Evolutionary conservation across 2,113 vertebrate genomes (phyloP), one percentile per base, ranked within the genome.

Genomic region (Reinhardtius hippoglossoides): DNA sequence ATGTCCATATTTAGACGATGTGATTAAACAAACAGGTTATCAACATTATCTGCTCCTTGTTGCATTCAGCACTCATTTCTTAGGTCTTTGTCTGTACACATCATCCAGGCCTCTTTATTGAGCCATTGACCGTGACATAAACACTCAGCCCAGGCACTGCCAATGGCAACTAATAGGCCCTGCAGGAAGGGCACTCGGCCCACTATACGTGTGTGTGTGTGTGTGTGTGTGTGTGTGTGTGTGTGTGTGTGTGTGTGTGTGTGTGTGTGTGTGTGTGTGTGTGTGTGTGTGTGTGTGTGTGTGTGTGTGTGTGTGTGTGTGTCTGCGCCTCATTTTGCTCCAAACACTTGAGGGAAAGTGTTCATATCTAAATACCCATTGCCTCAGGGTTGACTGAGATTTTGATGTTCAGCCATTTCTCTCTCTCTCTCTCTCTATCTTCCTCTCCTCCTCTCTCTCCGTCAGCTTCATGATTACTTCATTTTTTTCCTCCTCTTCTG

Each of bases 331-430:
- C 58, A 77, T 76, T 84, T 82, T 78, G 63, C 44, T 50, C 52
- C 10, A 5, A 67, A 81, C 69, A 58, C 81, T 83, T 80, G 27
- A 50, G 64, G 69, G 83, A 74, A 71, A 74, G 50, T 76, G 72
- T 82, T 65, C 80, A 73, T 71, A 83, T 89, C 75, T 82, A 77
- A 84, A 89, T 76, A 79, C 67, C 69, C 76, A 26, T 69, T 71
- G 77, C 87, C 80, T 86, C 73, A 71, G 74, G 82, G 61, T 72
- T 79, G 75, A 81, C 75, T 77, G 77, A 74, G 52, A 77, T 83
- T 90, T 88, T 90, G 85, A 88, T 74, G 71, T 84, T 68, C 26
- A 59, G 80, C 79, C 74, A 76, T 68, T 23, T 83, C 60, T 40
- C 42, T 56, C 3, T 31, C 24, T 76, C 55, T 26, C 16, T 35